phyloP scores from a whole-genome alignment of 2,113 vertebrate species.

The Otus sunia region DNA sequence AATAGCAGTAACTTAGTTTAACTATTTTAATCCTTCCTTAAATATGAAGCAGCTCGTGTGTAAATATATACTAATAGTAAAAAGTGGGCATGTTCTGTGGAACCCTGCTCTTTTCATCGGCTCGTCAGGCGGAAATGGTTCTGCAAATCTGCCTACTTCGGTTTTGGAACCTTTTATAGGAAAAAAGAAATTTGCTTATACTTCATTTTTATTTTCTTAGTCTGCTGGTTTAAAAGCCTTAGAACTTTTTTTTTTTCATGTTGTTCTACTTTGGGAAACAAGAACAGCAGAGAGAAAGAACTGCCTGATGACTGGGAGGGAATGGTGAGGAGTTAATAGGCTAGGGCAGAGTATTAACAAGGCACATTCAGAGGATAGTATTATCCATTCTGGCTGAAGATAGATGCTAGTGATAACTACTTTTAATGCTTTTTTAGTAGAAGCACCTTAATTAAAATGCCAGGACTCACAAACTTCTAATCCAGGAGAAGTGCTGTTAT shows the following conservation, averaged over 20 bases:
- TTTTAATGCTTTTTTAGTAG: neutral
- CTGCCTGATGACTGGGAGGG: neutral
- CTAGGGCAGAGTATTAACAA: neutral
- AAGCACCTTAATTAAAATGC: neutral
- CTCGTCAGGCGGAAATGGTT: neutral
- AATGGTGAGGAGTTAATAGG: neutral
- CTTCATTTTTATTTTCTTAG: constrained; percentile 8
- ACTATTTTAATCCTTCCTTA: neutral
- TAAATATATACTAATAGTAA: neutral
- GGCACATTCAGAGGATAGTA: neutral
- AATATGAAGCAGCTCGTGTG: neutral
- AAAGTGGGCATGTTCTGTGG: neutral
- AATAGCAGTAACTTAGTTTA: neutral
- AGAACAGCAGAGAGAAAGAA: neutral
- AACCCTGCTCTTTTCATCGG: neutral
- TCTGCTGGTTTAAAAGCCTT: neutral
- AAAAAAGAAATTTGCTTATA: constrained; percentile 20
- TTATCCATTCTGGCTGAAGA: neutral
- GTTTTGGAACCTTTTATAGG: constrained; percentile 27
- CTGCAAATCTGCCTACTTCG: neutral
- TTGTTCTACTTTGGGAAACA: neutral
- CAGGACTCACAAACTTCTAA: neutral
- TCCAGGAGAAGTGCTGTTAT: neutral
- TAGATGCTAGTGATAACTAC: neutral
- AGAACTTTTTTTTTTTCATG: neutral